Percentiles rank a stretch among this genome's conserved stretches.
phyloP scores from a whole-genome alignment of 2,797 vertebrate genomes.

The Notolabrus celidotus region DNA sequence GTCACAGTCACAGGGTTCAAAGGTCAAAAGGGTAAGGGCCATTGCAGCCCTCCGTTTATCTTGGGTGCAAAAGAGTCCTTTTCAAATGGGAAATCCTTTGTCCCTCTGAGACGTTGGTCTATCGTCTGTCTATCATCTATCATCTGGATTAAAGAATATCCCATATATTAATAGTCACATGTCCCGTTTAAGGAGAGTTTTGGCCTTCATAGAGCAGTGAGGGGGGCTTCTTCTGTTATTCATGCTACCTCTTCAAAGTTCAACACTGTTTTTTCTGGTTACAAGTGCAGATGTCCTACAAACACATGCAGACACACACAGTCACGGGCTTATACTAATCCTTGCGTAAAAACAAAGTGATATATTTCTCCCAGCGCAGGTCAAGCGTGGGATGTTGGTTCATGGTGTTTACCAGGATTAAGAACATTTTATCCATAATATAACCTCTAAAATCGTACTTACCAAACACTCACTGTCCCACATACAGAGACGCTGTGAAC shows the following conservation, averaged over 20 bases:
- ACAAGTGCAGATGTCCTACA: constrained; percentile 48
- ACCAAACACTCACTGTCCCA: constrained; percentile 26
- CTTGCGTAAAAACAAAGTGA: constrained; percentile 76
- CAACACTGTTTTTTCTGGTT: constrained; percentile 38
- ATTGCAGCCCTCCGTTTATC: constrained; percentile 44
- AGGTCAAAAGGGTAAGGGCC: constrained; percentile 24
- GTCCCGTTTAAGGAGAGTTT: neutral
- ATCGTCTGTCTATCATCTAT: constrained; percentile 41
- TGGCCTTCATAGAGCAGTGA: constrained; percentile 23
- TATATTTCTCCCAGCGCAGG: constrained; percentile 70
- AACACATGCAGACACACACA: constrained; percentile 28
- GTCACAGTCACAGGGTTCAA: constrained; percentile 34
- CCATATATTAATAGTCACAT: constrained; percentile 15
- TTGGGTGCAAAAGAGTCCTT: constrained; percentile 39
- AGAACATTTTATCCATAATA: constrained; percentile 68
- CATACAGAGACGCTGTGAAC: constrained; percentile 5
- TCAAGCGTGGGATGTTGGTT: constrained; percentile 74
- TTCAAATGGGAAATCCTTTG: constrained; percentile 48
- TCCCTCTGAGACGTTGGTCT: neutral
- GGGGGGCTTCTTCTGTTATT: constrained; percentile 46
- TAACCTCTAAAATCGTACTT: constrained; percentile 58
- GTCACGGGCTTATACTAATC: constrained; percentile 80
- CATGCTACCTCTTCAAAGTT: constrained; percentile 22
- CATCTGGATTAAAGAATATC: constrained; percentile 18
- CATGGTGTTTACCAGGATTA: constrained; percentile 76